Base-by-base conservation (phyloP, 1,140 invertebrate species). In the Bathynomus jamesi region DNA sequence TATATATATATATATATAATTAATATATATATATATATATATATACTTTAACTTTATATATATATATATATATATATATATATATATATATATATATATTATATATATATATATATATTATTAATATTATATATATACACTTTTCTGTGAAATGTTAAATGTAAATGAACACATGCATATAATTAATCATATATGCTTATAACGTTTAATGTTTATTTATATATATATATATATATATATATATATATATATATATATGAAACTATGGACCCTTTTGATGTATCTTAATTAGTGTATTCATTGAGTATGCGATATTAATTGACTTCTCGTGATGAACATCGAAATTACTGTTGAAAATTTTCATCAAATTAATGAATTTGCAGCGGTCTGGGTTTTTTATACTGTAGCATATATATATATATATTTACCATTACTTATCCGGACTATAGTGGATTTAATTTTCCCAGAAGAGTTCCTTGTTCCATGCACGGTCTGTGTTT, bases 11-110 rank as follows among this genome's bases (percentile, higher is more conserved):
- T 40, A 40, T 40, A 40, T 40, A 40, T 40, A 40, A 40, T 40
- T 8, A 8, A 40, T 40, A 40, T 40, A 40, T 40, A 40, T 40
- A 40, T 40, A 40, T 40, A 40, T 40, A 40, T 40, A 40, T 40
- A 40, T 40, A 40, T 40, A 40, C 17, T 8, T n/a, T 40, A 40
- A 8, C 7, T 40, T 8, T 40, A 40, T 40, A 40, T 40, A 40
- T 40, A 53, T 53, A 53, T 53, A 53, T 53, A 53, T 53, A 53
- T 53, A 53, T 53, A 53, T 53, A 53, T 53, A 53, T 53, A 53
- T 53, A 53, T 53, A 53, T 53, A 53, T 53, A 53, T 53, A 53
- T 53, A 53, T 53, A 53, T 53, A 53, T 53, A 53, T 53, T 53
- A 53, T 53, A 53, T 53, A 53, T 53, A 53, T 53, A 53, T 53